Percentiles rank a stretch among this genome's conserved stretches.
Conservation (phyloP, 1,140 invertebrate genomes). For the Drosophila ananassae region DNA sequence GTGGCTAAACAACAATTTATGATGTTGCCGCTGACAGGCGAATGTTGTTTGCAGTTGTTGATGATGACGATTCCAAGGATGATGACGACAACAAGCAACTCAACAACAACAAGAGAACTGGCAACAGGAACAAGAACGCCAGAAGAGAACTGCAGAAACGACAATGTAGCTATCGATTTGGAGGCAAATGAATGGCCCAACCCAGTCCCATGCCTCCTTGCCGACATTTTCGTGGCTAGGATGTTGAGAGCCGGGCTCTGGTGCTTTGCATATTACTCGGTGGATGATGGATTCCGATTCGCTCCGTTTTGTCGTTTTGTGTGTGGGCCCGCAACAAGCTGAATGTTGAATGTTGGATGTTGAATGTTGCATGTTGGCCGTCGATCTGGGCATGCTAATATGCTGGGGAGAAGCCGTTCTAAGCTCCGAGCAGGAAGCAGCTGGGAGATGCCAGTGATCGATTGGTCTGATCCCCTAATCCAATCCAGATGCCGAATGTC, state of each 20-base stretch:
- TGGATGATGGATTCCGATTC: conserved; percentile 73
- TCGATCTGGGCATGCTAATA: conserved; percentile 26
- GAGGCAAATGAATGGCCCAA: conserved; percentile 56
- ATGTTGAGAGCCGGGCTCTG: conserved; percentile 20
- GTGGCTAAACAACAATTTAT: conserved; percentile 83
- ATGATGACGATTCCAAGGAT: conserved; percentile 83
- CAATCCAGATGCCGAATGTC: conserved; percentile 30
- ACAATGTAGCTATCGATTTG: conserved; percentile 58
- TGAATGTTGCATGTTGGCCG: conserved; percentile 20
- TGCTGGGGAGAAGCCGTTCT: conserved; percentile 19
- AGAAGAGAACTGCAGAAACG: conserved; percentile 15
- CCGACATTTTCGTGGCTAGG: conserved; percentile 19
- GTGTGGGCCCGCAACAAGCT: conserved; percentile 67
- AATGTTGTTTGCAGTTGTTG: conserved; percentile 81
- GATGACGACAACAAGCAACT: conserved; percentile 49
- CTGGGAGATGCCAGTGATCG: conserved; percentile 37
- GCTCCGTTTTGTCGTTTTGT: conserved; percentile 62
- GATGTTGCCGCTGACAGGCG: conserved; percentile 82
- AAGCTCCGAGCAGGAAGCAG: conserved; percentile 56
- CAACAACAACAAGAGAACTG: conserved; percentile 14
- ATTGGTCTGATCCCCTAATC: conserved; percentile 12
- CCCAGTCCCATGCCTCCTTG: conserved; percentile 1
- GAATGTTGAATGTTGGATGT: conserved; percentile 17
- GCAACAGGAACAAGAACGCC: neutral
- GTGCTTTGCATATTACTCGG: conserved; percentile 76